Base-by-base conservation (phyloP, 2,113 vertebrate species). In the Ptychochromis oligacanthus region DNA sequence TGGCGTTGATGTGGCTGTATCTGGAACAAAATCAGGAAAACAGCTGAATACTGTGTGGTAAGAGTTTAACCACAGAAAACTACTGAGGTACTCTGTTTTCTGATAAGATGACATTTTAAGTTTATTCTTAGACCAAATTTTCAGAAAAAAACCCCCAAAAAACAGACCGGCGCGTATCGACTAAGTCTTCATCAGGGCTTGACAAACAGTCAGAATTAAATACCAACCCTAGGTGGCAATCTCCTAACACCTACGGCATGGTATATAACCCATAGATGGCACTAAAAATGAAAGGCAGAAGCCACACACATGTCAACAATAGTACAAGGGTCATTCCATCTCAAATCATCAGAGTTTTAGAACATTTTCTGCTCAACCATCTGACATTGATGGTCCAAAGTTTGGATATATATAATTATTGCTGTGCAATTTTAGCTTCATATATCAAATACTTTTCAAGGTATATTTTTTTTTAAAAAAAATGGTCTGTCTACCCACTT, bases 221-320 rank as follows among this genome's bases (percentile, higher is more conserved):
- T 18, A 28, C 15, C 24, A 70, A 15, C 40, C 43, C 43, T 4
- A 1, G 40, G 12, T 43, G 40, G 40, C 40, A 43, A 43, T 13
- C 12, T 13, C 13, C 12, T 43, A 0, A 52, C 24, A 31, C 17
- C 18, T 13, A 17, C 20, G 43, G 17, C 17, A 1, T 0, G 2
- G 6, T 49, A 0, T 20, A 20, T 1, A 70, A 70, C 43, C 20
- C 43, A 70, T 28, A 70, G 43, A 28, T 0, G 17, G 43, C 17
- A 18, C 0, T 31, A 49, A 28, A 70, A 54, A 67, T 28, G 15
- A 65, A 3, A 17, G 4, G 4, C 2, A 31, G 28, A 31, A 31
- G 28, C 28, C 28, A 31, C 28, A 31, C 28, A 31, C 28, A 31
- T 31, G 28, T 31, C 28, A n/a, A 31, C 28, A 31, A 31, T 31